Base-by-base conservation (phyloP, 2,888 invertebrate species). In the Craniophora ligustri region DNA sequence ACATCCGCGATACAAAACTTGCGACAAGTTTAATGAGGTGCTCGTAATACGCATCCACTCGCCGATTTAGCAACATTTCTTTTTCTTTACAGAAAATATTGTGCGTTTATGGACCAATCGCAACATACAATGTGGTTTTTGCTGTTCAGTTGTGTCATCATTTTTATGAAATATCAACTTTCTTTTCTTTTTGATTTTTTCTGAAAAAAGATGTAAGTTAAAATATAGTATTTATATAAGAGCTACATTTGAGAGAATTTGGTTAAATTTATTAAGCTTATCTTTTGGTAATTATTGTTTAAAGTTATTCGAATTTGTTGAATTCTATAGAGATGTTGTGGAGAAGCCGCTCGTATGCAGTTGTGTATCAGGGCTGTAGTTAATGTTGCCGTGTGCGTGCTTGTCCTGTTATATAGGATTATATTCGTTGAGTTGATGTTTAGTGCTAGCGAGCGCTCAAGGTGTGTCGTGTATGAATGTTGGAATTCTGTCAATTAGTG, bases 1-100 rank as follows among this genome's bases (percentile, higher is more conserved):
- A 83, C 75, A 82, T 84, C 81, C 82, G 78, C 77, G 85, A 86
- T 87, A 88, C 87, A 86, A 80, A 87, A 86, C 79, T 86, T 82
- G 78, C 77, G 82, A 85, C 81, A 80, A 82, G 81, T 84, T 83
- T 84, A 88, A 87, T 86, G 81, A 82, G 73, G 72, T 82, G 80
- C 70, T 81, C 76, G 76, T 82, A 82, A 82, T 81, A 78, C 69
- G 61, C 67, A 70, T 74, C 73, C 75, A 75, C 71, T 73, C 63
- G 39, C 71, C 57, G 61, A 58, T 60, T 63, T 51, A 61, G 55
- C 36, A 50, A 19, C 40, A 40, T 53, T 18, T 28, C 30, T 45
- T 35, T 42, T 64, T 46, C 40, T 58, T 47, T 46, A 26, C 46
- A 3, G 16, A 13, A 46, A 36, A 36, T 46, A 26, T 13, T 38